Conservation (phyloP, 2,797 vertebrate genomes). For the Ficedula albicollis region DNA sequence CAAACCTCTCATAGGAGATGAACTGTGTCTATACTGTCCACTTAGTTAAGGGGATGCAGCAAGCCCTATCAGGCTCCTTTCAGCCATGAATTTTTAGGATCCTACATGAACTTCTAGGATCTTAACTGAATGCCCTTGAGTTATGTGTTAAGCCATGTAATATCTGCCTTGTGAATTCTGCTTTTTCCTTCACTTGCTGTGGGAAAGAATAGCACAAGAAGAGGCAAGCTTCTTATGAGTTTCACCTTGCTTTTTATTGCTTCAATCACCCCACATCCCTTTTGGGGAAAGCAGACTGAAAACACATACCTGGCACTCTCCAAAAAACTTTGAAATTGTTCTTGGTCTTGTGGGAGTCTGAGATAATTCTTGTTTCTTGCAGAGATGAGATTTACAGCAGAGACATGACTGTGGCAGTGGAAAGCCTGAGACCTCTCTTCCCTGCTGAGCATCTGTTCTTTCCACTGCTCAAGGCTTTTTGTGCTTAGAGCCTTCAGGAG, state of each 20-base stretch:
- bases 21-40: neutral
- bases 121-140: neutral
- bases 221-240: neutral
- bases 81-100: neutral
- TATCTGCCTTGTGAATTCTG: neutral
- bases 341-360: neutral
- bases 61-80: neutral
- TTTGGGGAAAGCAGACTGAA: neutral
- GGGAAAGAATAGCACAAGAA: neutral
- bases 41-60: neutral
- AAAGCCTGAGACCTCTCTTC: neutral
- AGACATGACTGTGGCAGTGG: neutral
- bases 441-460: neutral
- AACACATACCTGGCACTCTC: neutral
- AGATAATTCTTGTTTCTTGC: neutral
- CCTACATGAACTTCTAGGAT: neutral
- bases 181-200: neutral
- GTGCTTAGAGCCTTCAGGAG: neutral
- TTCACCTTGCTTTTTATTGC: conserved; percentile 7
- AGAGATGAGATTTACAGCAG: neutral
- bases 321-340: neutral
- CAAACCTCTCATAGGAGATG: neutral
- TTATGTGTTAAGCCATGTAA: neutral
- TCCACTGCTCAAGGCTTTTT: neutral
- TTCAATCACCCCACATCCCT: neutral